Base-by-base conservation (phyloP, 2,888 invertebrate species). In the Hemaris fuciformis region DNA sequence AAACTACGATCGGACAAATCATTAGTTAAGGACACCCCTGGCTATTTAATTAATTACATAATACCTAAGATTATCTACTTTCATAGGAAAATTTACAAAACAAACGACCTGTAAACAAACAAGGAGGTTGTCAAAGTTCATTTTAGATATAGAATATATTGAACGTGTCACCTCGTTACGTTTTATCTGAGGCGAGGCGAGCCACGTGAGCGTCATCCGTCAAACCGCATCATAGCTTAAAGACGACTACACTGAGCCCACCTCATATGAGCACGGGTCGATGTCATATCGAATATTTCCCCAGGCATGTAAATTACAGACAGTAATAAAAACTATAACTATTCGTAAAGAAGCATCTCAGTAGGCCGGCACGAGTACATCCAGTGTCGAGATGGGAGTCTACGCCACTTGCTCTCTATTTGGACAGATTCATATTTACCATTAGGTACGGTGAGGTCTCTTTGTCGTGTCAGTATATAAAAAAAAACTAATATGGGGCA, bases 101-200 rank as follows among this genome's bases (percentile, higher is more conserved):
- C 34, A 43, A 1, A 10, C 15, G 31, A 31, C 31, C 31, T 23
- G 31, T 18, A 38, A 23, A 38, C 23, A 38, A 2, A 7, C 38
- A 18, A 38, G n/a, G 22, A 41, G n/a, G n/a, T 41, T 41, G 46
- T 53, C 48, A 60, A 53, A 41, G 53, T 53, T 60, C 34, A 60
- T 53, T 53, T 53, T n/a, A n/a, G 42, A n/a, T 46, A 27, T 18
- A 5, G 31, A 46, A 10, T 41, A 22, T 41, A 57, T 31, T 41
- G 34, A 59, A 60, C 48, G 57, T 67, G 68, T 69, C 71, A 71
- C 68, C 66, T 69, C 61, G 61, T 23, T 25, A 22, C 18, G 31
- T 45, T 25, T 59, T 53, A 60, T 60, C 60, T 3, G 42, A 41
- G 59, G 64, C 66, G 63, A 65, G 64, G 62, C 53, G 15, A 59